Conservation (phyloP, 2,113 vertebrate genomes). For the Acanthochromis polyacanthus region DNA sequence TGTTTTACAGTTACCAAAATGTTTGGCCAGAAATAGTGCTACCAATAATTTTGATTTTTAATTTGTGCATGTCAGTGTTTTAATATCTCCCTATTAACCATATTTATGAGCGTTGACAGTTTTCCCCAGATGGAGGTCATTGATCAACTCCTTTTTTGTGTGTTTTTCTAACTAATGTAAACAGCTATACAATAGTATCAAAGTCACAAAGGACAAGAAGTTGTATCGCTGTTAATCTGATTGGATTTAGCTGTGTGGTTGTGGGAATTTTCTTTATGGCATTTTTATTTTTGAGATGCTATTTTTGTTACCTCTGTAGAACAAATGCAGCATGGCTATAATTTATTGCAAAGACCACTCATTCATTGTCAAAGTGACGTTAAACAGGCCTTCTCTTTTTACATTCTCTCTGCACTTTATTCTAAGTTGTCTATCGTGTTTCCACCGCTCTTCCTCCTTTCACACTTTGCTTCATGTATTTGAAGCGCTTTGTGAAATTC, state of each 20-base stretch:
- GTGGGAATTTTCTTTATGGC: background rate
- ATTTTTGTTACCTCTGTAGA: background rate
- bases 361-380: background rate
- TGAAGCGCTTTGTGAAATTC: slow-evolving; percentile 73
- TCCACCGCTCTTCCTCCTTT: slow-evolving; percentile 32
- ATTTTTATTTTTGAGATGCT: background rate
- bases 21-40: slow-evolving; percentile 61
- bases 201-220: slow-evolving; percentile 57
- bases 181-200: slow-evolving; percentile 36
- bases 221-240: background rate
- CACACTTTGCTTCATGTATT: slow-evolving; percentile 62
- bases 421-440: slow-evolving; percentile 45
- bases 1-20: slow-evolving; percentile 65
- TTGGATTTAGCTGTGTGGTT: background rate
- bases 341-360: slow-evolving; percentile 1
- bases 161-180: slow-evolving; percentile 36
- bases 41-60: slow-evolving; percentile 73
- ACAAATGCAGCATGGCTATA: background rate
- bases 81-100: slow-evolving; percentile 76
- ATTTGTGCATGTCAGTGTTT: slow-evolving; percentile 73
- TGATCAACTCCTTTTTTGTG: slow-evolving; percentile 50
- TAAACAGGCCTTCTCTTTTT: slow-evolving; percentile 13
- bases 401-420: slow-evolving; percentile 39
- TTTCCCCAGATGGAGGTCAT: slow-evolving; percentile 70
- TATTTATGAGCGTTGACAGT: slow-evolving; percentile 72